These are phyloP conservation scores for Bos indicus DNA, from an alignment of 2,113 vertebrate genomes.

Conservation along the genomic window DNA sequence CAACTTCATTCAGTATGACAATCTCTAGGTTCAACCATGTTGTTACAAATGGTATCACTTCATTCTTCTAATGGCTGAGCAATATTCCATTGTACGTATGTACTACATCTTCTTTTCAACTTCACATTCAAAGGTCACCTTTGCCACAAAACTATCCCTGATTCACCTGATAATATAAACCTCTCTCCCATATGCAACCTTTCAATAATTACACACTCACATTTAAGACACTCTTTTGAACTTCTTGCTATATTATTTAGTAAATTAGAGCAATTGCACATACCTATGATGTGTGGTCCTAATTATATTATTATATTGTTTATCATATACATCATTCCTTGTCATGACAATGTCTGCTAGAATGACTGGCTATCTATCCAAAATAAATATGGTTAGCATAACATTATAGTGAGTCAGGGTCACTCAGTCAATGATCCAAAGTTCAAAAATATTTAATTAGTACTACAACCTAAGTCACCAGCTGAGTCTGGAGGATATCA, in stretches of 20 bases:
- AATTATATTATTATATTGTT: neutral
- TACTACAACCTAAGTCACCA: neutral
- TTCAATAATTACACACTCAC: neutral
- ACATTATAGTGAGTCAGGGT: neutral
- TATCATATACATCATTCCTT: neutral
- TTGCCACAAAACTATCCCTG: neutral
- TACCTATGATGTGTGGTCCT: neutral
- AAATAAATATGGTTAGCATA: neutral
- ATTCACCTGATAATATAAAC: neutral
- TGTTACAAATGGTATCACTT: neutral
- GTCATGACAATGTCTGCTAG: neutral
- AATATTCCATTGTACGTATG: neutral
- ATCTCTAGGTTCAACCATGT: neutral
- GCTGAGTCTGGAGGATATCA: neutral
- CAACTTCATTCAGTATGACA: neutral
- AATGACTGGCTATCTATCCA: neutral
- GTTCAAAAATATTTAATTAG: neutral
- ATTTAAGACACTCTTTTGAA: neutral
- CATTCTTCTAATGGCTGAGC: neutral
- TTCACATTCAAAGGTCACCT: neutral
- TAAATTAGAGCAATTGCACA: neutral
- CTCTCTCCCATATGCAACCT: neutral
- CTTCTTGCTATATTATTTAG: neutral
- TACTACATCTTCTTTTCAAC: neutral
- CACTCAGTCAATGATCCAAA: neutral